These are phyloP conservation scores for Temnothorax nylanderi DNA, from an alignment of 1,140 invertebrate genomes.

Conservation along the genomic window DNA sequence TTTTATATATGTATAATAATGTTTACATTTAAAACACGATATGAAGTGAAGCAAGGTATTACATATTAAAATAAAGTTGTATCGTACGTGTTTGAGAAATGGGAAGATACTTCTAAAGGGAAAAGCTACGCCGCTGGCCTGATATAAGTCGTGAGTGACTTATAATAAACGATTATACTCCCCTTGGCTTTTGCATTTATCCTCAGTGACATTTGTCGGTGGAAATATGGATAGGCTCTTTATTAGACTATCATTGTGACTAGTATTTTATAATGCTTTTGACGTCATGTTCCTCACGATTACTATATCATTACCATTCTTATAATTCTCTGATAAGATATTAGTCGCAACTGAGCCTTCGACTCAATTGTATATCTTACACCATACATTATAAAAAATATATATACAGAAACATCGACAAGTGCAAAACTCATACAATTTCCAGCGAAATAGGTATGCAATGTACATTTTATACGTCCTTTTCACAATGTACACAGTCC, in stretches of 20 bases:
- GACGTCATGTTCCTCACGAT: background rate
- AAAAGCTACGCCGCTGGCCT: background rate
- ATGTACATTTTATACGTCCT: background rate
- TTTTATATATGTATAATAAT: background rate
- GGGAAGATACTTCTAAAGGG: background rate
- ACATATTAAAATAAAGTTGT: background rate
- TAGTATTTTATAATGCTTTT: background rate
- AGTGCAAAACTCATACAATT: background rate
- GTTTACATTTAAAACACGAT: background rate
- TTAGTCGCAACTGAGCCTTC: background rate
- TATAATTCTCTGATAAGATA: background rate
- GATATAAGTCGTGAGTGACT: conserved; percentile 22
- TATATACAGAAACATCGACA: background rate
- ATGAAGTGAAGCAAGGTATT: background rate
- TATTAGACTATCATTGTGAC: conserved; percentile 18
- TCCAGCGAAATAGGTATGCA: background rate
- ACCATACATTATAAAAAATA: background rate
- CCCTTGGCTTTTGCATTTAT: conserved; percentile 29
- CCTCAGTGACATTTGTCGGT: conserved; percentile 32
- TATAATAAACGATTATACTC: conserved; percentile 35
- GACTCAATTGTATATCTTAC: background rate
- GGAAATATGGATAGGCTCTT: conserved; percentile 16
- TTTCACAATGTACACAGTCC: background rate
- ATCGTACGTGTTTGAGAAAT: background rate
- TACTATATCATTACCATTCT: background rate